Base-by-base conservation (phyloP, 2,888 invertebrate genomes). In the Seira ritae region DNA sequence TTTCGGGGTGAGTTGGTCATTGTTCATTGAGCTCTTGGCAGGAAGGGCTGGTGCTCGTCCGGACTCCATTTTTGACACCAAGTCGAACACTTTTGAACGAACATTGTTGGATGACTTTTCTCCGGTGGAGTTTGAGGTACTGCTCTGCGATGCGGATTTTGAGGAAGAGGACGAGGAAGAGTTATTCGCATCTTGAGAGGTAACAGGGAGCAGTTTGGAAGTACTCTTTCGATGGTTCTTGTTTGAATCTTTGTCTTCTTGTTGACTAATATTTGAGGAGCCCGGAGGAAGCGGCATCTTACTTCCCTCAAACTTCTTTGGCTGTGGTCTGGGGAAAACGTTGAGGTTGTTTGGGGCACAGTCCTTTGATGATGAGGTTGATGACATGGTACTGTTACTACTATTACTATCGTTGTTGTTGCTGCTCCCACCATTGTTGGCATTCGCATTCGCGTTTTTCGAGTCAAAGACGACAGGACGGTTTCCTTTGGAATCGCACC, bases 21-120 rank as follows among this genome's bases (percentile, higher is more conserved):
- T 86, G 62, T 86, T 87, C 12, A 65, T 84, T 6, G 73, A 76
- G 8, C 71, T 65, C 73, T 82, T 82, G 15, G 74, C 72, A 4
- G 86, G 85, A 10, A 84, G 79, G 46, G 84, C 74, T 6, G 88
- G 85, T 8, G 85, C 87, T 20, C 88, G 81, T 22, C 84, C 85
- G 1, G 88, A 87, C 31, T 89, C 89, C 87, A 89, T 87, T 83
- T 88, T 88, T 24, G 87, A 87, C 15, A 88, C 87, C 73, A 89
- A 69, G 67, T 89, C 89, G 50, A 85, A 82, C 20, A 89, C 88
- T 83, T 88, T 89, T 15, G 89, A 89, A 22, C 88, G 74, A 17
- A 86, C 86, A 31, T 82, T 66, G 31, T 70, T 67, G 37, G 60
- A 46, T n/a, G 75, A 73, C 55, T 86, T 86, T 8, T 85, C 80